phyloP scores from a whole-genome alignment of 53 echinoderm and acorn worm genomes.

The Hippasteria phrygiana region DNA sequence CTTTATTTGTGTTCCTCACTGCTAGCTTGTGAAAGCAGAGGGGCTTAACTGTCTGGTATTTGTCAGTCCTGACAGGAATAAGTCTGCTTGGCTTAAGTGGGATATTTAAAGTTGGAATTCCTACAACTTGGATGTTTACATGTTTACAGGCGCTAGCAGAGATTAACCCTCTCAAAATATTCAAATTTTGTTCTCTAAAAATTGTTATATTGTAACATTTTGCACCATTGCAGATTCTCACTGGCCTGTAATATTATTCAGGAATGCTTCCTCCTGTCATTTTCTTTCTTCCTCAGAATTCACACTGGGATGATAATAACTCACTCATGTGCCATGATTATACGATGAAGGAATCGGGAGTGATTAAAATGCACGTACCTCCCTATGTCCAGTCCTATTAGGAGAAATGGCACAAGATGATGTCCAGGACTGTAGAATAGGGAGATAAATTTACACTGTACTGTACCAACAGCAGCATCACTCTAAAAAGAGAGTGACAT shows the following conservation, averaged over 20 bases:
- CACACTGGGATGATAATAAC: slow-evolving; percentile 29
- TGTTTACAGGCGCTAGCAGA: too few species aligned
- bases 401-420: neutral
- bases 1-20: too few species aligned
- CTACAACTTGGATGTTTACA: too few species aligned
- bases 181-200: too few species aligned
- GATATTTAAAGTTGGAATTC: too few species aligned
- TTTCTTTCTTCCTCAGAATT: neutral
- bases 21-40: too few species aligned
- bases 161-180: too few species aligned
- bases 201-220: too few species aligned
- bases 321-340: neutral
- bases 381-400: neutral
- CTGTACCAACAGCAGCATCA: neutral
- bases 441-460: neutral
- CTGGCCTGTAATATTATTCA: neutral
- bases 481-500: too few species aligned
- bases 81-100: too few species aligned
- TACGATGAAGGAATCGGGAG: neutral
- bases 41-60: too few species aligned
- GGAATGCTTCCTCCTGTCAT: slow-evolving; percentile 2
- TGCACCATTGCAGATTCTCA: neutral
- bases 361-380: slow-evolving; percentile 58
- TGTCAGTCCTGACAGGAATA: too few species aligned
- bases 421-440: neutral